Evolutionary conservation across 2,888 invertebrate genomes (phyloP), one percentile per base, ranked within the genome.

Genomic region (Folsomia manolachei): DNA sequence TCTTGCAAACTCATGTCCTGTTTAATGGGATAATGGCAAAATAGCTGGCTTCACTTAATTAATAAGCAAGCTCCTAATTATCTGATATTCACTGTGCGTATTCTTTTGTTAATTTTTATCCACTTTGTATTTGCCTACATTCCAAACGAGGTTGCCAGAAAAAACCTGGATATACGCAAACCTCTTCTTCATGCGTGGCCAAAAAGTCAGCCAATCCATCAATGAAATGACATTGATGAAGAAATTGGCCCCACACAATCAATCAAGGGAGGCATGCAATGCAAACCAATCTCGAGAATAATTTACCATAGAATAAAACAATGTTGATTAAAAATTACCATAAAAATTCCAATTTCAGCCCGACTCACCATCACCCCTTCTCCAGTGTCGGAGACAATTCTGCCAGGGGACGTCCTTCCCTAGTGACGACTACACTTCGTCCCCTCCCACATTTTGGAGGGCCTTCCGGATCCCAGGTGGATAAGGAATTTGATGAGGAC

Each of bases 1-100:
- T 53, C 19, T 67, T 67, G 67, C 63, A 63, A 14, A 9, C 26
- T 27, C 63, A 63, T 63, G 63, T n/a, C n/a, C 62, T 21, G 27
- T 2, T 56, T n/a, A n/a, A n/a, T n/a, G n/a, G n/a, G n/a, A n/a
- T n/a, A n/a, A n/a, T n/a, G n/a, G n/a, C n/a, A n/a, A n/a, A n/a
- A n/a, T n/a, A n/a, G n/a, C n/a, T n/a, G n/a, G n/a, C 56, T 56
- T 4, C 56, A 56, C 39, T 9, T 9, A 39, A 39, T 14, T n/a
- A n/a, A 9, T 39, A 56, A 56, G 11, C 56, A 18, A 56, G 11
- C 56, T 21, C 4, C 56, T 56, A 56, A 56, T 56, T 56, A 56
- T 19, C 21, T 56, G 18, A 19, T 56, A 19, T 14, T 7, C 39
- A 39, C 7, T 39, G 4, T 39, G 39, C n/a, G n/a, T n/a, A n/a